phyloP scores from a whole-genome alignment of 2,888 invertebrate species.

The Ligdia adustata region DNA sequence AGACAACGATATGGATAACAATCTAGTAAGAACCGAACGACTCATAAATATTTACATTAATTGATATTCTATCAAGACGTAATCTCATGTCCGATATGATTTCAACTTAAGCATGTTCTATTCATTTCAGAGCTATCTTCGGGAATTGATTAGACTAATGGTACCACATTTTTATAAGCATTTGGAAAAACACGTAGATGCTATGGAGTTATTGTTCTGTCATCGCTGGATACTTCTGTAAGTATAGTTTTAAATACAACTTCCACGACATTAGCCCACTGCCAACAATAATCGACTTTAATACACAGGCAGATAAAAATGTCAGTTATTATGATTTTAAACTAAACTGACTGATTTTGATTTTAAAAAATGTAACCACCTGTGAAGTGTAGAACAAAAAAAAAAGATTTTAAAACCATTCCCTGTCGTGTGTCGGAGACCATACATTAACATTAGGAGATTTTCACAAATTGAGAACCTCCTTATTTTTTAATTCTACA shows the following conservation, averaged over 20 bases:
- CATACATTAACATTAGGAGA: no score
- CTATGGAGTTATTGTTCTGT: constrained; percentile 95
- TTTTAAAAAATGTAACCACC: no score
- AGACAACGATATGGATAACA: constrained; percentile 97
- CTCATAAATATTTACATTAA: constrained; percentile 10
- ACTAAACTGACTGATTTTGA: not conserved
- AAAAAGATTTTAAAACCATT: no score
- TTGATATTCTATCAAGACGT: constrained; percentile 7
- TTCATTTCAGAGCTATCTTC: constrained; percentile 87
- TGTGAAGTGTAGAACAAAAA: no score
- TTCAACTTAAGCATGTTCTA: constrained; percentile 14
- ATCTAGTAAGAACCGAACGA: constrained; percentile 84
- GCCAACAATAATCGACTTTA: no score
- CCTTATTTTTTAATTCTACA: no score
- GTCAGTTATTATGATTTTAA: not conserved
- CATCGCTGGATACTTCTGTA: constrained; percentile 97
- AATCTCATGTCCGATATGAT: not conserved
- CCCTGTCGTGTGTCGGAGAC: no score
- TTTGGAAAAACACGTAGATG: constrained; percentile 92
- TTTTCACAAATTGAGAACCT: no score
- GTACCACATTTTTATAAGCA: constrained; percentile 95
- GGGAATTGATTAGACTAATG: constrained; percentile 95
- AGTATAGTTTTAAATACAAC: constrained; percentile 54
- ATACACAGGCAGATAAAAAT: no score
- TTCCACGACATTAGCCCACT: no score